Evolutionary conservation across 2,888 invertebrate species (phyloP).

Genomic region (Diarsia rubi): DNA sequence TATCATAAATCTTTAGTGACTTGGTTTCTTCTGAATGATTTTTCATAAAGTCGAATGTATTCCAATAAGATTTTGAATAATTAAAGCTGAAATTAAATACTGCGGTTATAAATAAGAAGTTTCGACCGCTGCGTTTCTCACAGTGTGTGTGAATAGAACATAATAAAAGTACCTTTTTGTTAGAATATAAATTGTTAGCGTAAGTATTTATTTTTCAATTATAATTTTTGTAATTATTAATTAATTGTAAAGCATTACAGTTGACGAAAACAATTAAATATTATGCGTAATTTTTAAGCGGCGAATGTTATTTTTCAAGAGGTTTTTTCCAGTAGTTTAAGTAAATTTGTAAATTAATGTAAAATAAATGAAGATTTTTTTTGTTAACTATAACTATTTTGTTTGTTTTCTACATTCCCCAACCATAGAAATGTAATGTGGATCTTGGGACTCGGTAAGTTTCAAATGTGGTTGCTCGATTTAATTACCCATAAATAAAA

Average conservation of each 20-base stretch:
- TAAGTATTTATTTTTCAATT: conserved; percentile 89
- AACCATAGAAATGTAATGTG: not conserved
- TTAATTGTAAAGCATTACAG: conserved; percentile 79
- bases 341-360: conserved; percentile 89
- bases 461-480: conserved; percentile 2
- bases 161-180: conserved; percentile 89
- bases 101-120: conserved; percentile 62
- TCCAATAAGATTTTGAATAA: not conserved
- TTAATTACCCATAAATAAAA: conserved; percentile 7
- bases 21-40: not conserved
- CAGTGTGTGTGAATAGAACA: conserved; percentile 79
- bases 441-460: conserved; percentile 22
- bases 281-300: conserved; percentile 78
- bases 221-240: conserved; percentile 82
- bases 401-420: conserved; percentile 59
- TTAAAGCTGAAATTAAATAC: not conserved
- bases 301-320: conserved; percentile 86
- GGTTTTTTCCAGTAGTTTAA: conserved; percentile 81
- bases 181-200: conserved; percentile 80
- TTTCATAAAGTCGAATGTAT: conserved; percentile 1
- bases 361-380: conserved; percentile 90
- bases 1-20: conserved; percentile 2
- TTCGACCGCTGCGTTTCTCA: conserved; percentile 84
- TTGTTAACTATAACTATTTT: conserved; percentile 82
- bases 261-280: conserved; percentile 71